A percentile compares a stretch with the other conserved stretches of the same genome.
phyloP scores from a whole-genome alignment of 2,797 vertebrate genomes.

The Danionella dracula region DNA sequence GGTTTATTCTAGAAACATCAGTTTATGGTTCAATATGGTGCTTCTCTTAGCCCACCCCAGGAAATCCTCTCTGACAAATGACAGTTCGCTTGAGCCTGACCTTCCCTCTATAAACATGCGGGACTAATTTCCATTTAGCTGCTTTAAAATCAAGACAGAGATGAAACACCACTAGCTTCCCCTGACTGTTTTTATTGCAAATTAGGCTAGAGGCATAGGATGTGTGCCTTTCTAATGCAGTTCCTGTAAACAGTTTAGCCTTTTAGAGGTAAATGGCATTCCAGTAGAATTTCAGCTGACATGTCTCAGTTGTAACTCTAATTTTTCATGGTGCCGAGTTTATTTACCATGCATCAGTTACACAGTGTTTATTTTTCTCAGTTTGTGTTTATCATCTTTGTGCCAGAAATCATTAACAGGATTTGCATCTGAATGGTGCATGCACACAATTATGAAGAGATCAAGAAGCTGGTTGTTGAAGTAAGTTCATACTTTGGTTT shows the following conservation, averaged over 20 bases:
- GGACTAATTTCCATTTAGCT: neutral
- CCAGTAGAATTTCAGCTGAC: constrained; percentile 14
- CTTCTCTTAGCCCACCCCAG: neutral
- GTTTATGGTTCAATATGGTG: neutral
- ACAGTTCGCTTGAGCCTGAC: neutral
- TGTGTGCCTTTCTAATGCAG: constrained; percentile 24
- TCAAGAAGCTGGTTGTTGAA: no score
- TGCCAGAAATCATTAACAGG: neutral
- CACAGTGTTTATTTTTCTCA: constrained; percentile 28
- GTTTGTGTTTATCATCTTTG: neutral
- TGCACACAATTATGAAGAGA: no score
- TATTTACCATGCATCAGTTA: constrained; percentile 39
- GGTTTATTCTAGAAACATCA: no score
- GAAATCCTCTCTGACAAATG: constrained; percentile 10
- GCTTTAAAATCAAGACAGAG: neutral
- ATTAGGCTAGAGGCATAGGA: constrained; percentile 4
- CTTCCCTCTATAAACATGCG: neutral
- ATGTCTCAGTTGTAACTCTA: constrained; percentile 16
- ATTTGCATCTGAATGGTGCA: no score
- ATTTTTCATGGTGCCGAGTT: constrained; percentile 50
- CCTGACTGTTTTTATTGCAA: neutral
- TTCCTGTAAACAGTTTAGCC: constrained; percentile 51
- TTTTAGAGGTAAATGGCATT: constrained; percentile 48
- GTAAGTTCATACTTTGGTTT: no score
- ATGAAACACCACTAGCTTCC: constrained; percentile 7